Conservation (phyloP, 64 coral and sea anemone species). For the Montipora efflorescens region DNA sequence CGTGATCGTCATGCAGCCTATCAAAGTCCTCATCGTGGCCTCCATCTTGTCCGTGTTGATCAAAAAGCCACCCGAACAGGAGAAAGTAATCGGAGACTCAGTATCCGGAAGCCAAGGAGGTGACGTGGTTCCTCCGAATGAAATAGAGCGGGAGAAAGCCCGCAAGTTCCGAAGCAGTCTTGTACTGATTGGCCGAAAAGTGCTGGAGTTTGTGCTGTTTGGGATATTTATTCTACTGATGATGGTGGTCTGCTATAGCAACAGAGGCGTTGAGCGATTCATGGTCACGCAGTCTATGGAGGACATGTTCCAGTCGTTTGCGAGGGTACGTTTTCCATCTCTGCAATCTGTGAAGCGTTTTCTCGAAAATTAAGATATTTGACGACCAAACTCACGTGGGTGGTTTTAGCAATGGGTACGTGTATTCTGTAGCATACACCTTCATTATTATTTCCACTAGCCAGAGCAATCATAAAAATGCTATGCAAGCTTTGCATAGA, state of each 20-base stretch:
- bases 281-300: constrained; percentile 65
- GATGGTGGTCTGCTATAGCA: constrained; percentile 65
- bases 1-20: constrained; percentile 68
- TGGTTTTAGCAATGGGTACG: too few relatives aligned
- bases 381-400: too few relatives aligned
- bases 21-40: constrained; percentile 60
- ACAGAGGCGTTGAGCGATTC: constrained; percentile 48
- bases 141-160: constrained; percentile 51
- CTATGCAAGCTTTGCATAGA: too few relatives aligned
- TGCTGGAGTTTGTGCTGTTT: constrained; percentile 67
- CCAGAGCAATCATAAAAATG: too few relatives aligned
- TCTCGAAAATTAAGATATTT: too few relatives aligned
- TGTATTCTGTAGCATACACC: too few relatives aligned
- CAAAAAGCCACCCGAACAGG: constrained; percentile 68
- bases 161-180: constrained; percentile 57
- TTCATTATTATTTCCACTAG: too few relatives aligned
- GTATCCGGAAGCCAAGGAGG: constrained; percentile 13
- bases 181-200: constrained; percentile 34
- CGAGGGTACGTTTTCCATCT: constrained; percentile 20
- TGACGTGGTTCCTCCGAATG: background rate
- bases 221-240: constrained; percentile 48
- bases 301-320: constrained; percentile 33
- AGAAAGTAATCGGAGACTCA: constrained; percentile 49
- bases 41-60: constrained; percentile 59
- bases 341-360: too few relatives aligned